Percentiles rank a stretch among this genome's conserved stretches.
These are phyloP conservation scores for Chaunax sp. DNA, from an alignment of 2,797 vertebrate species.

Conservation along the genomic window DNA sequence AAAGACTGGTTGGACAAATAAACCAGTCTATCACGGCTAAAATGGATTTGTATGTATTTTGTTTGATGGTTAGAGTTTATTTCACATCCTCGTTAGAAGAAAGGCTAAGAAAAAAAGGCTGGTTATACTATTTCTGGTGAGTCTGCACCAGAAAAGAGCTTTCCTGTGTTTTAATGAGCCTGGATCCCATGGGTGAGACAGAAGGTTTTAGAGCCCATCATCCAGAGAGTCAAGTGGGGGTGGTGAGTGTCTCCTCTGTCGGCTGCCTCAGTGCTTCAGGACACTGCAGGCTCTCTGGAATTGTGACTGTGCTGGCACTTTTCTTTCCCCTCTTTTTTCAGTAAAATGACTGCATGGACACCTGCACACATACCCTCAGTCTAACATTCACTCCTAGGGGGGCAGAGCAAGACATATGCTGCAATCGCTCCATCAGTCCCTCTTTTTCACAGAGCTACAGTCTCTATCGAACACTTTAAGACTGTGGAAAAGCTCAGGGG, in stretches of 20 bases:
- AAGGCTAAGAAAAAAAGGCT: neutral
- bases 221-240: constrained; percentile 18
- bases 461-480: constrained; percentile 43
- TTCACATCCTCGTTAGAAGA: too few species aligned
- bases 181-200: neutral
- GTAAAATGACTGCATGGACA: constrained; percentile 13
- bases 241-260: constrained; percentile 8
- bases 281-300: neutral
- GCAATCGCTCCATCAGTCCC: constrained; percentile 31
- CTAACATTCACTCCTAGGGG: constrained; percentile 29
- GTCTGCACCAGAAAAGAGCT: constrained; percentile 1
- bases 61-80: too few species aligned
- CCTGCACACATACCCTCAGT: constrained; percentile 17
- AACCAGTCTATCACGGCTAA: too few species aligned
- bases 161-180: constrained; percentile 22
- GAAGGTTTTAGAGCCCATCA: constrained; percentile 33
- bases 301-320: neutral
- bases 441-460: constrained; percentile 30
- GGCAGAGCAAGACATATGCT: constrained; percentile 39
- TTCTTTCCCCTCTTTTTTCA: neutral
- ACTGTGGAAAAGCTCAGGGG: constrained; percentile 34
- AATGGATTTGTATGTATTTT: too few species aligned
- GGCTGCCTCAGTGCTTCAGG: constrained; percentile 13
- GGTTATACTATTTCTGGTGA: neutral
- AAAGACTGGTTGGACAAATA: too few species aligned